A percentile compares a stretch with the other conserved stretches of the same genome.
These are phyloP conservation scores for Oncopodura yosiiana DNA, from an alignment of 1,140 invertebrate species.

Conservation along the genomic window DNA sequence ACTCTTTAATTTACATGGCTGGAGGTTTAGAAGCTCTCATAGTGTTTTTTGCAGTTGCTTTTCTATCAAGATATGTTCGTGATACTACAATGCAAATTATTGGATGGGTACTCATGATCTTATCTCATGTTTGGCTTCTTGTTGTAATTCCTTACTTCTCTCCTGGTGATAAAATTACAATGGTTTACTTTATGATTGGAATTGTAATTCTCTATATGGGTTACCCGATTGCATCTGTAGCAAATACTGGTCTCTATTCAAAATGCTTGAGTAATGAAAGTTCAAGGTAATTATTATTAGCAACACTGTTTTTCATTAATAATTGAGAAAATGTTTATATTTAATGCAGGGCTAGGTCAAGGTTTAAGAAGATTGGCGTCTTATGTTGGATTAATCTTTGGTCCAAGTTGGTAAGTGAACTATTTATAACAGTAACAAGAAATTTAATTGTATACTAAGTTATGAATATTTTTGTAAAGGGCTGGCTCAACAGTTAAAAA, in stretches of 20 bases:
- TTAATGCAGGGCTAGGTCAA: conserved; percentile 22
- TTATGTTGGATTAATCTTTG: conserved; percentile 28
- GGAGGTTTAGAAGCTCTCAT: conserved; percentile 26
- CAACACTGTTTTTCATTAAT: not conserved
- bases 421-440: no score
- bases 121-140: conserved; percentile 23
- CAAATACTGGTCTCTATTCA: conserved; percentile 22
- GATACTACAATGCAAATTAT: conserved; percentile 22
- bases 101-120: conserved; percentile 16
- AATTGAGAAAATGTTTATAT: not conserved
- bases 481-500: conserved; percentile 14
- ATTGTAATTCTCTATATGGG: conserved; percentile 22
- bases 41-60: conserved; percentile 14
- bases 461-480: no score
- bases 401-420: conserved; percentile 19
- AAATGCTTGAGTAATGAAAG: conserved; percentile 26
- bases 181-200: conserved; percentile 22
- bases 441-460: no score
- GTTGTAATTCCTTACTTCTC: conserved; percentile 20
- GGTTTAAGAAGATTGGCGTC: conserved; percentile 21
- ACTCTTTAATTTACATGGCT: conserved; percentile 28
- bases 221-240: conserved; percentile 27
- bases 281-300: conserved; percentile 18
- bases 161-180: not conserved
- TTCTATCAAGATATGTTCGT: conserved; percentile 17